Percentiles rank a stretch among this genome's conserved stretches.
Conservation (phyloP, 2,113 vertebrate species). For the Antigone vipio region DNA sequence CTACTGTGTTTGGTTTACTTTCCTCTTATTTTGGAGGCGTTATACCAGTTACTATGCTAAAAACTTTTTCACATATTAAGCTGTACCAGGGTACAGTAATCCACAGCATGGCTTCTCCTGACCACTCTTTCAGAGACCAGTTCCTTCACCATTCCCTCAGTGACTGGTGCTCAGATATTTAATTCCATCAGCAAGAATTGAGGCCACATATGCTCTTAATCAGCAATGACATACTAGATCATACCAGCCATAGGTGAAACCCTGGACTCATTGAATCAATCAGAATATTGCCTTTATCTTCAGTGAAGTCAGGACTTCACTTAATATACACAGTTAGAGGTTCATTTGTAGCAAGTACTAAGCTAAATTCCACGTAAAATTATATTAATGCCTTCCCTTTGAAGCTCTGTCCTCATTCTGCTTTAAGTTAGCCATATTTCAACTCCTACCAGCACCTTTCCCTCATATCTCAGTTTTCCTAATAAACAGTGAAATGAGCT, state of each 20-base stretch:
- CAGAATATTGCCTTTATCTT: slow-evolving; percentile 16
- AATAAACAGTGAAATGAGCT: background rate
- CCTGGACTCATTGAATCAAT: slow-evolving; percentile 23
- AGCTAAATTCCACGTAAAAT: slow-evolving; percentile 18
- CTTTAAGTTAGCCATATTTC: background rate
- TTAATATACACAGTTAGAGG: slow-evolving; percentile 27
- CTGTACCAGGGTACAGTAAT: background rate
- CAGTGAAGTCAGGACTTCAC: slow-evolving; percentile 18
- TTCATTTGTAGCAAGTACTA: background rate
- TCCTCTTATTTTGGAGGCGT: background rate
- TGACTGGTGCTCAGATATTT: background rate
- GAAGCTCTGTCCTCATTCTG: background rate
- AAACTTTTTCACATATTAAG: background rate
- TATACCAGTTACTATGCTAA: background rate
- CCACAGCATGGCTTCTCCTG: accelerated
- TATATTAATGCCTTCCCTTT: background rate
- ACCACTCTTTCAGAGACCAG: background rate
- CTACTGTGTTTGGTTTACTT: background rate
- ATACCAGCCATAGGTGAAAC: slow-evolving; percentile 40
- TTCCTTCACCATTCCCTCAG: background rate
- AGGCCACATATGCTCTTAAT: slow-evolving; percentile 6
- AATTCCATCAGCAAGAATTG: background rate
- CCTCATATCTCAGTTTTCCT: background rate
- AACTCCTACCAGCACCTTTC: background rate
- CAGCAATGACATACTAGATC: slow-evolving; percentile 33